Conservation (phyloP, 2,797 vertebrate species). For the Adrianichthys oophorus region DNA sequence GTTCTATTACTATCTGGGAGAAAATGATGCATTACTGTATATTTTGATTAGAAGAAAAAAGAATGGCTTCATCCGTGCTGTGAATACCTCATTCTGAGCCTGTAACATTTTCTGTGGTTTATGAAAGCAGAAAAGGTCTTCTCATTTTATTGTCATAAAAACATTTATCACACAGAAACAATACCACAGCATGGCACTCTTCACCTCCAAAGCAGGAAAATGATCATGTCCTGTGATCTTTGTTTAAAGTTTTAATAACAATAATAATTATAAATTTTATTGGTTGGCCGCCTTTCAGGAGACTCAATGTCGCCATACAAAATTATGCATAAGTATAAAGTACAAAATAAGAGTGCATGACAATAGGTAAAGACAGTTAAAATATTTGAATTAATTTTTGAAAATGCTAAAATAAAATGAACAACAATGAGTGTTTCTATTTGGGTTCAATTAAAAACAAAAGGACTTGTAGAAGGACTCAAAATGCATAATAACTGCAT, state of each 20-base stretch:
- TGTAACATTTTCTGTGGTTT: constrained; percentile 55
- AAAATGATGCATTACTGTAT: constrained; percentile 81
- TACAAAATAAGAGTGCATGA: background rate
- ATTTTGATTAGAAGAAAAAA: constrained; percentile 78
- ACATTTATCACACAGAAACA: constrained; percentile 63
- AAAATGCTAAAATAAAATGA: background rate
- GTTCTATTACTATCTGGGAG: constrained; percentile 77
- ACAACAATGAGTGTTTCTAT: no score
- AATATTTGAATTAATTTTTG: no score
- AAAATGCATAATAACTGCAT: no score
- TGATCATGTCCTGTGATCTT: background rate
- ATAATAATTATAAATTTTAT: no score
- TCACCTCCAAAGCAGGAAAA: constrained; percentile 38
- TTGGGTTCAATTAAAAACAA: no score
- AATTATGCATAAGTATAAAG: background rate
- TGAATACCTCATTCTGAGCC: constrained; percentile 80
- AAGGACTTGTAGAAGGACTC: no score
- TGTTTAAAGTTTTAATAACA: background rate
- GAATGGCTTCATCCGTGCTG: constrained; percentile 78
- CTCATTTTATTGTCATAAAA: constrained; percentile 59
- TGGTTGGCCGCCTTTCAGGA: no score
- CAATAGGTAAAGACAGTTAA: background rate
- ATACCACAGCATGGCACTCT: constrained; percentile 53
- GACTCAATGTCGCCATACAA: no score
- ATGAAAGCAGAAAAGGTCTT: constrained; percentile 3